Percentiles rank a stretch among this genome's conserved stretches.
Conservation (phyloP, 2,797 vertebrate species). For the Dendrocincla fuliginosa region DNA sequence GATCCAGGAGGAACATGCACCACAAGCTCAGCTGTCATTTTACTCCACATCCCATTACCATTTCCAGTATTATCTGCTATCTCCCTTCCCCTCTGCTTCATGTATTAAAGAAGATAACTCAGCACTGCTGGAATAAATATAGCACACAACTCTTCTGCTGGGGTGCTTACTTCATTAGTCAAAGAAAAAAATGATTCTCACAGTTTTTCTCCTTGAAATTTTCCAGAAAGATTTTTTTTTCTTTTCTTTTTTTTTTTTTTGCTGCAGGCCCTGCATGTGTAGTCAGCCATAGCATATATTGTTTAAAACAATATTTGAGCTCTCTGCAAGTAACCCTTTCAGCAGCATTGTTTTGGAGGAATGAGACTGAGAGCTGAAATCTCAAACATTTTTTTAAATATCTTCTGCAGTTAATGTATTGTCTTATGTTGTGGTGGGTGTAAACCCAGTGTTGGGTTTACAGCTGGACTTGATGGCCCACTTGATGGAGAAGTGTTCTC, state of each 20-base stretch:
- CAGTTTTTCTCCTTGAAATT: neutral
- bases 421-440: neutral
- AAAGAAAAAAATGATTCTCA: neutral
- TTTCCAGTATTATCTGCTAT: neutral
- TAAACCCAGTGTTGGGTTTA: neutral
- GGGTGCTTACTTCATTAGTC: constrained; percentile 31
- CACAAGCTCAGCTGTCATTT: neutral
- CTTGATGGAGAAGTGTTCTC: neutral
- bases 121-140: neutral
- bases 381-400: neutral
- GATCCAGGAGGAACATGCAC: neutral
- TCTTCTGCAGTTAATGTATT: neutral
- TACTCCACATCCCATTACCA: neutral
- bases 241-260: neutral
- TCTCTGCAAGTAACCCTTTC: neutral
- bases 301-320: neutral
- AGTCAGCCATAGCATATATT: neutral
- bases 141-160: neutral
- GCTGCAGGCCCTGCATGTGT: neutral
- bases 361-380: neutral
- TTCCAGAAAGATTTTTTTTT: neutral
- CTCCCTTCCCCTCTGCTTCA: neutral
- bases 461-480: neutral
- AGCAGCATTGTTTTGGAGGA: neutral
- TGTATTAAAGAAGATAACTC: neutral